A percentile compares a stretch with the other conserved stretches of the same genome.
Conservation (phyloP, 2,888 invertebrate species). For the Drosophila neonasuta region DNA sequence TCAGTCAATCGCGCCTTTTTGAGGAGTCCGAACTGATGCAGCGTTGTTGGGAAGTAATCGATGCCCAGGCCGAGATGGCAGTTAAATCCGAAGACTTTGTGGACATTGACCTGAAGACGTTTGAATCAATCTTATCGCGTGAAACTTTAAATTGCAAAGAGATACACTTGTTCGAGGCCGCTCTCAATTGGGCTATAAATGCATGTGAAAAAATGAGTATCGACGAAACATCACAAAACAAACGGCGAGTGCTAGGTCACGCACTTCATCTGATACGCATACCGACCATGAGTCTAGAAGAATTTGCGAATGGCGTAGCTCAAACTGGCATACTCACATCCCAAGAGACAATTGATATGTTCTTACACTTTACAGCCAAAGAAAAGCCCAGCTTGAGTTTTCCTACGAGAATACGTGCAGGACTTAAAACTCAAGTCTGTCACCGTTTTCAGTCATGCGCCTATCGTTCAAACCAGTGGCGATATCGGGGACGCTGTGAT, state of each 20-base stretch:
- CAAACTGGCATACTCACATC: slow-evolving; percentile 95
- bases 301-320: slow-evolving; percentile 97
- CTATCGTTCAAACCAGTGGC: slow-evolving; percentile 98
- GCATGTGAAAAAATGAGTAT: slow-evolving; percentile 93
- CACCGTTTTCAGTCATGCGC: slow-evolving; percentile 98
- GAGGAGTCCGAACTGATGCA: slow-evolving; percentile 98
- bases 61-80: slow-evolving; percentile 97
- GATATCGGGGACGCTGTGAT: slow-evolving; percentile 97
- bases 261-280: slow-evolving; percentile 94
- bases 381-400: slow-evolving; percentile 92
- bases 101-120: slow-evolving; percentile 96
- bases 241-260: slow-evolving; percentile 88
- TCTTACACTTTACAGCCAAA: slow-evolving; percentile 95
- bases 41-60: slow-evolving; percentile 98
- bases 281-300: slow-evolving; percentile 96
- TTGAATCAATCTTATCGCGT: slow-evolving; percentile 94
- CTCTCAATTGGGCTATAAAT: slow-evolving; percentile 95
- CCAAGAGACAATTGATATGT: slow-evolving; percentile 97
- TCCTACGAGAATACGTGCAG: slow-evolving; percentile 91
- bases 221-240: slow-evolving; percentile 91
- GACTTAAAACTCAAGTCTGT: slow-evolving; percentile 95
- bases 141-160: slow-evolving; percentile 98
- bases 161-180: slow-evolving; percentile 94
- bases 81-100: slow-evolving; percentile 97
- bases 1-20: slow-evolving; percentile 97